These are phyloP conservation scores for Standfussiana lucernea DNA, from an alignment of 2,888 invertebrate species.

Conservation along the genomic window DNA sequence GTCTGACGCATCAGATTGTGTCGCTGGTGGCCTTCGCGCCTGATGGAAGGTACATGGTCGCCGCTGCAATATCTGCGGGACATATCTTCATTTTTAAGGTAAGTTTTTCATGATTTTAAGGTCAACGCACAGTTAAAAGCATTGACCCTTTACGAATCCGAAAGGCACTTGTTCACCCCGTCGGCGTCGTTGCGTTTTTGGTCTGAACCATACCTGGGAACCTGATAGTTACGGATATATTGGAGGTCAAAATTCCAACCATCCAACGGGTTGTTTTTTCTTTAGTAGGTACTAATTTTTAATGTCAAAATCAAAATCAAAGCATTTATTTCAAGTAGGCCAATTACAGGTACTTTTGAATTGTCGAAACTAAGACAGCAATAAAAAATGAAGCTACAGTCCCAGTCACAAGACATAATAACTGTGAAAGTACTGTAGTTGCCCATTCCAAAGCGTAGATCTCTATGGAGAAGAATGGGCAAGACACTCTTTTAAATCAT, in stretches of 20 bases:
- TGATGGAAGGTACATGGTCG: slow-evolving; percentile 80
- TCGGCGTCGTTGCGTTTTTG: not conserved
- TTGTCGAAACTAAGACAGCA: too few species aligned
- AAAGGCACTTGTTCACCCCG: not conserved
- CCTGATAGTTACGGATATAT: not conserved
- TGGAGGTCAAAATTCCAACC: not conserved
- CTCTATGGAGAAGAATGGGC: too few species aligned
- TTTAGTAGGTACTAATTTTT: too few species aligned
- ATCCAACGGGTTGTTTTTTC: not conserved
- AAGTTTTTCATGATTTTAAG: slow-evolving; percentile 10
- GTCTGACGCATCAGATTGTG: slow-evolving; percentile 86
- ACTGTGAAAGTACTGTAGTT: too few species aligned
- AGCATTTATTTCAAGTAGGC: too few species aligned
- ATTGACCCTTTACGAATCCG: not conserved
- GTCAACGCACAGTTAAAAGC: not conserved
- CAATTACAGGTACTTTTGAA: too few species aligned
- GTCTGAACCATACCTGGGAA: not conserved
- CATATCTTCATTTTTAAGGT: slow-evolving; percentile 86
- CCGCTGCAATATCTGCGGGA: slow-evolving; percentile 86
- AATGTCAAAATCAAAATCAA: too few species aligned
- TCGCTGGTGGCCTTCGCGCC: slow-evolving; percentile 82
- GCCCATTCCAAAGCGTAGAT: too few species aligned
- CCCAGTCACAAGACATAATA: too few species aligned
- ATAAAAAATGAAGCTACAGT: too few species aligned
- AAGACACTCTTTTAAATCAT: too few species aligned